phyloP scores from a whole-genome alignment of 2,797 vertebrate species.

The Perodicticus potto region DNA sequence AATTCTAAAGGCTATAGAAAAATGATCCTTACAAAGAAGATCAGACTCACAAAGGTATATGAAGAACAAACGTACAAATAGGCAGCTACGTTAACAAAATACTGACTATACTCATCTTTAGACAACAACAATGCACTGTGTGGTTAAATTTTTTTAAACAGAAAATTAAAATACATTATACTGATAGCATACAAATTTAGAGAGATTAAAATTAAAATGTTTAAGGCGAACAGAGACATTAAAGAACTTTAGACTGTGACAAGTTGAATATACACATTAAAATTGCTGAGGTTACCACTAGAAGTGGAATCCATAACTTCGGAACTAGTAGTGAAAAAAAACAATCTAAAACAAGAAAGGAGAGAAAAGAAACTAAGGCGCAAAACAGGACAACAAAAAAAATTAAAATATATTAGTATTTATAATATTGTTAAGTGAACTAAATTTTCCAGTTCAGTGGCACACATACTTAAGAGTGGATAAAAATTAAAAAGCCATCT shows the following conservation, averaged over 20 bases:
- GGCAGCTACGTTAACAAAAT: not conserved
- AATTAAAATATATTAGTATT: not conserved
- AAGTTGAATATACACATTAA: slow-evolving; percentile 9
- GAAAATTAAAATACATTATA: slow-evolving; percentile 26
- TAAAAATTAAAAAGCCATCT: slow-evolving; percentile 39
- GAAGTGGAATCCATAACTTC: not conserved
- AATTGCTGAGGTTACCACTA: not conserved
- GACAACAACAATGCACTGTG: not conserved
- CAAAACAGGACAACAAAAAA: slow-evolving; percentile 31
- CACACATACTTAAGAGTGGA: not conserved
- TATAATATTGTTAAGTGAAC: not conserved
- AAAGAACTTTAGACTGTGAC: not conserved
- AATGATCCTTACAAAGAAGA: slow-evolving; percentile 28
- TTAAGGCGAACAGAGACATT: not conserved
- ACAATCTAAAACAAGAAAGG: not conserved
- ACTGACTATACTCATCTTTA: not conserved
- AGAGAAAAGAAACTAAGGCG: not conserved
- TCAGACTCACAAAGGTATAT: not conserved
- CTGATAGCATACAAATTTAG: not conserved
- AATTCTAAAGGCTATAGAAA: slow-evolving; percentile 45
- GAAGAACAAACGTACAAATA: not conserved
- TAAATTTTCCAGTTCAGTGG: slow-evolving; percentile 22
- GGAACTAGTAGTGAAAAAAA: not conserved
- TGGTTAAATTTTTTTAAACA: not conserved
- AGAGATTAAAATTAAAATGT: not conserved